Conservation (phyloP, 2,888 invertebrate genomes). For the Trissoscelio sp. region DNA sequence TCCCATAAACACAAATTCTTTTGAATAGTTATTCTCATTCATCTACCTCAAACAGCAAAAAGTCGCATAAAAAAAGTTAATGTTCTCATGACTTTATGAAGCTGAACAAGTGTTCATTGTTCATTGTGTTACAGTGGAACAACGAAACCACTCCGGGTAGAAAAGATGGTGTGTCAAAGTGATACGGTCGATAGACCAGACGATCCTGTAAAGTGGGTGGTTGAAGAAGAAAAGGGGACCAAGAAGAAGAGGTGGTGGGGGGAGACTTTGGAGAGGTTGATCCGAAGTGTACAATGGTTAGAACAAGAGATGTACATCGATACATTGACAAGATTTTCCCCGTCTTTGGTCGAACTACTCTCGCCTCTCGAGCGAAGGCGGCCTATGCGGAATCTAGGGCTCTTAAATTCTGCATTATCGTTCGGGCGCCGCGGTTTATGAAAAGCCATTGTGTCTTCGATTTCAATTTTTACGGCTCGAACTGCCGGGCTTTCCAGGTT, state of each 20-base stretch:
- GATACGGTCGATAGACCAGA: slow-evolving; percentile 59
- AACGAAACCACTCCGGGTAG: slow-evolving; percentile 43
- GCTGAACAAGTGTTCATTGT: slow-evolving; percentile 51
- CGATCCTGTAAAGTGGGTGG: slow-evolving; percentile 35
- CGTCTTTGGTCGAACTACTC: slow-evolving; percentile 14
- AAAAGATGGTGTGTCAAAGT: slow-evolving; percentile 56
- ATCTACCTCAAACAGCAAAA: no score
- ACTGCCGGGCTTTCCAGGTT: slow-evolving; percentile 3
- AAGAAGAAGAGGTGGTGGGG: neutral
- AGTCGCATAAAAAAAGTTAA: slow-evolving; percentile 5
- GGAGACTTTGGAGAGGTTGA: slow-evolving; percentile 70
- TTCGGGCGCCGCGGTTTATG: slow-evolving; percentile 71
- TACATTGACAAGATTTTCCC: slow-evolving; percentile 64
- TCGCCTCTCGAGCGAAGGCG: slow-evolving; percentile 22
- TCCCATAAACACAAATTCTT: no score
- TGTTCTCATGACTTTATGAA: slow-evolving; percentile 36
- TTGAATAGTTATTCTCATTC: no score
- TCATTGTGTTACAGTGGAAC: slow-evolving; percentile 40
- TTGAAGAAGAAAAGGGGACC: neutral
- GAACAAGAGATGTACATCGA: slow-evolving; percentile 68
- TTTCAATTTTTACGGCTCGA: slow-evolving; percentile 74
- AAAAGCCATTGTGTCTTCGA: slow-evolving; percentile 77
- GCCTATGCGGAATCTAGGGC: slow-evolving; percentile 67
- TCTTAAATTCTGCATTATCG: slow-evolving; percentile 72
- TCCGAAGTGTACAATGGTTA: slow-evolving; percentile 71